Base-by-base conservation (phyloP, 2,888 invertebrate species). In the Disparrhopalites patrizii region DNA sequence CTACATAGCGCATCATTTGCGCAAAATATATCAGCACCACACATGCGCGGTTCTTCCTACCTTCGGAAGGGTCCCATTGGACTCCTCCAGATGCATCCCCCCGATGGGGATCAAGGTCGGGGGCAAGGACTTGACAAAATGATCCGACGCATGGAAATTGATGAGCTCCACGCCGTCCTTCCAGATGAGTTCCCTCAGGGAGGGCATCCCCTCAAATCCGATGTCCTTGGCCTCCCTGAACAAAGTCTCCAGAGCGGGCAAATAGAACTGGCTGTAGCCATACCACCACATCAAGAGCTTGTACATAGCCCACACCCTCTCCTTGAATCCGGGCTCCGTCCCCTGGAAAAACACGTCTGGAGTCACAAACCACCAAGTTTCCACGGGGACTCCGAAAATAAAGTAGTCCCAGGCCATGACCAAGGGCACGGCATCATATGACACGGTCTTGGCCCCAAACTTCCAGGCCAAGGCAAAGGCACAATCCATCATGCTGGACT, bases 381-480 rank as follows among this genome's bases (percentile, higher is more conserved):
- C 58, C 5, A n/a, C 5, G 27, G 58, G 58, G 27, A 58, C 43
- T 4, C 58, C 58, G 27, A 43, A 40, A 3, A 25, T 23, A 25
- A 25, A 58, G 28, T 8, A 20, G 25, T 58, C 58, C 30, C 25
- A 25, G n/a, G n/a, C 8, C 15, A 43, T 5, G 20, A 43, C 8
- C n/a, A 13, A 20, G 18, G 36, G 25, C n/a, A 58, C 27, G 7
- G 36, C 58, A 2, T 15, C n/a, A 20, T 58, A 58, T 13, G n/a
- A 43, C 18, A 58, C 25, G 28, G 43, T n/a, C 28, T 58, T 58
- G 3, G 58, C 25, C 4, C 43, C 7, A 25, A 23, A 43, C 27
- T 43, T 58, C 20, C 36, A 58, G 10, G 36, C 36, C 23, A 58
- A 28, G 5, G 31, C 58, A 25, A 25, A 58, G 7, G 40, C 40